Conservation (phyloP, 2,113 vertebrate genomes). For the Nothoprocta pentlandii region DNA sequence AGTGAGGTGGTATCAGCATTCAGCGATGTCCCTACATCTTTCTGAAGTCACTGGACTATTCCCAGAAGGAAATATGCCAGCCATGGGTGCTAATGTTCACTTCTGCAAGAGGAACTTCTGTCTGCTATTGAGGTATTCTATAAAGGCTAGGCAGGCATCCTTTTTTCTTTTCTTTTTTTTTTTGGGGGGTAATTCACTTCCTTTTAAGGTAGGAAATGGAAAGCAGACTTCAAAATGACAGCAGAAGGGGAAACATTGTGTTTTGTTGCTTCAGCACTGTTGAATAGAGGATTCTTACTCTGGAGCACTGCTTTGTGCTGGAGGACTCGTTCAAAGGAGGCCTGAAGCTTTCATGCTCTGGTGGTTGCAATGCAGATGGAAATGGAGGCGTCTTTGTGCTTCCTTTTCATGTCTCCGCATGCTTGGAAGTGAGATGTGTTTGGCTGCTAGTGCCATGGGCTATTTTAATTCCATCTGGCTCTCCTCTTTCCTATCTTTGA, state of each 20-base stretch:
- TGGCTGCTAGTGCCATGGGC: not conserved
- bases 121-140: not conserved
- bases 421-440: not conserved
- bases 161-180: not conserved
- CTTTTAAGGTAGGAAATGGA: slow-evolving; percentile 9
- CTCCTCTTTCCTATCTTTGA: not conserved
- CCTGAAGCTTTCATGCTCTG: not conserved
- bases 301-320: not conserved
- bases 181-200: not conserved
- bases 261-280: not conserved
- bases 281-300: not conserved
- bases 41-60: slow-evolving; percentile 51
- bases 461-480: not conserved
- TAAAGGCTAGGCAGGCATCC: not conserved
- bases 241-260: slow-evolving; percentile 14
- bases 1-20: slow-evolving; percentile 32
- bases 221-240: slow-evolving; percentile 32
- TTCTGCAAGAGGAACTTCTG: slow-evolving; percentile 16
- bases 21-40: slow-evolving; percentile 11
- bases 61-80: slow-evolving; percentile 26
- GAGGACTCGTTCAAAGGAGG: not conserved
- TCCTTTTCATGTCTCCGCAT: not conserved
- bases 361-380: not conserved
- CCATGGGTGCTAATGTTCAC: not conserved
- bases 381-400: not conserved